Evolutionary conservation across 2,888 invertebrate genomes (phyloP).

Genomic region (Bimastos eiseni): DNA sequence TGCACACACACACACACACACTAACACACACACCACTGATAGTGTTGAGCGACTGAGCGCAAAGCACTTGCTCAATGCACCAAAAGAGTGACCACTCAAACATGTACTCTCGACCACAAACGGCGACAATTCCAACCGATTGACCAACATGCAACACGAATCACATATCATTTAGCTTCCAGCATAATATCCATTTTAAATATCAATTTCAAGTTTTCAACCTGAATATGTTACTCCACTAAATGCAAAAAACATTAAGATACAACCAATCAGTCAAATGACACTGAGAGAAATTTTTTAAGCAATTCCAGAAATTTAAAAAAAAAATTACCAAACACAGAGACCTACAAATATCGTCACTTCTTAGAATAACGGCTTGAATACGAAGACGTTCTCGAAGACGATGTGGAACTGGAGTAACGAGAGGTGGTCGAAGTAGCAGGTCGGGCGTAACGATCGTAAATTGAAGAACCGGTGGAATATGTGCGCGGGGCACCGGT

Average conservation of each 20-base stretch:
- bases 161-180: not conserved
- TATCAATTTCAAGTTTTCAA: not conserved
- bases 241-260: not conserved
- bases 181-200: not conserved
- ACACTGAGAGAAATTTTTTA: not conserved
- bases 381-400: not conserved
- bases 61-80: no score
- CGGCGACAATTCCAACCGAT: no score
- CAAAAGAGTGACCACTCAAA: no score
- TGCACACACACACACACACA: no score
- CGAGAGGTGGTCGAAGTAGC: not conserved
- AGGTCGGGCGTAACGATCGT: not conserved
- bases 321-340: not conserved
- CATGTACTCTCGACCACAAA: no score
- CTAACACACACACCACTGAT: no score
- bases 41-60: no score
- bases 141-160: no score
- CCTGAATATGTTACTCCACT: not conserved
- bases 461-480: not conserved
- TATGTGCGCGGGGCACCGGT: not conserved
- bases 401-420: slow-evolving; percentile 6
- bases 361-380: not conserved
- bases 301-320: not conserved
- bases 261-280: not conserved
- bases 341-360: not conserved